Evolutionary conservation across 2,888 invertebrate genomes (phyloP), one percentile per base, ranked within the genome.

Genomic region (Eulithis prunata): DNA sequence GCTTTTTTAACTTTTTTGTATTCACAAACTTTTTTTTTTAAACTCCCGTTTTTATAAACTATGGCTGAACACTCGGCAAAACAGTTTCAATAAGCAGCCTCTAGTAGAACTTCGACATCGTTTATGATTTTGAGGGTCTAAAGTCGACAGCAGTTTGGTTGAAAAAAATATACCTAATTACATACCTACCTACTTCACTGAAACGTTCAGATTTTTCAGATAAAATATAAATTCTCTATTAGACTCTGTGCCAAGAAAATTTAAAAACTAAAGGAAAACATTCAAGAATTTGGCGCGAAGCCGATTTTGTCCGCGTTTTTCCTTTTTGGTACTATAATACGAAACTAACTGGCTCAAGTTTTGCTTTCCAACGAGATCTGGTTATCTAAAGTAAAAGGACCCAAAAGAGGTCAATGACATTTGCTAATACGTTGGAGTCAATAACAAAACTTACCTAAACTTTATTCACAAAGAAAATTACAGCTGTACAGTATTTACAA

Each of bases 161-260:
- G 7, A 46, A 46, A 46, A 46, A 13, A n/a, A n/a, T n/a, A n/a
- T n/a, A n/a, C n/a, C 13, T 0, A 43, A 55, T 2, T 55, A 56
- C 12, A 32, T 57, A 46, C 56, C 46, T 56, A 32, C 3, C 32
- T 45, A 43, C 2, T 14, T 12, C 10, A 11, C 47, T 47, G 11
- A 28, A 28, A 52, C 1, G n/a, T 32, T 52, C 32, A 32, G 41
- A 28, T 51, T 21, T 56, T 45, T 28, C 21, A 32, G 6, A 36
- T 51, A 55, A 64, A 46, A 8, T 47, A 57, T 54, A 54, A 62
- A 62, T 62, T 54, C 45, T 66, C 62, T 57, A 38, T 53, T 53
- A 47, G 54, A 12, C 4, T 57, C 49, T 0, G 45, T 62, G 66
- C 66, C 66, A 66, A 66, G 57, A 66, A 58, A 54, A 11, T 4